Evolutionary conservation across 2,113 vertebrate genomes (phyloP).

Genomic region (Dendropsophus ebraccatus): DNA sequence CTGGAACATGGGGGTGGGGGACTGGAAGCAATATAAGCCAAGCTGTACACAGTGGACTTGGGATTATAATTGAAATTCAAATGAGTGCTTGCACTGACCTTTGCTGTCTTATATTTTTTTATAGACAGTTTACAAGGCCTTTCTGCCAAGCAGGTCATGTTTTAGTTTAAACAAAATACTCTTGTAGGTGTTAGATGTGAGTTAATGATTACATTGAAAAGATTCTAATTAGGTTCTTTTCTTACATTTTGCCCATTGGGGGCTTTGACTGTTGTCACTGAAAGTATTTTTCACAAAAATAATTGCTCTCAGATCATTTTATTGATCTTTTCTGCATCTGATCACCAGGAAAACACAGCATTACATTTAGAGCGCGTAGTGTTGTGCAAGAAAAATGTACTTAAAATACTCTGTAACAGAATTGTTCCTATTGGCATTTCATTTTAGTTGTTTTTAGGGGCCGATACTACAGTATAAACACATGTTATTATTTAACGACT

Average conservation of each 20-base stretch:
- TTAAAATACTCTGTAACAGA: neutral
- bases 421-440: neutral
- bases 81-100: slow-evolving; percentile 76
- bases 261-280: slow-evolving; percentile 76
- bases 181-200: slow-evolving; percentile 79
- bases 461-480: neutral
- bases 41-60: slow-evolving; percentile 57
- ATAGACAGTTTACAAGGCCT: slow-evolving; percentile 82
- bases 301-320: slow-evolving; percentile 75
- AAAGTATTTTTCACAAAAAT: slow-evolving; percentile 79
- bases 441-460: neutral
- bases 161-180: slow-evolving; percentile 84
- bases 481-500: neutral
- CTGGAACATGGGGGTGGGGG: slow-evolving; percentile 66
- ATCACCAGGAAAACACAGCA: slow-evolving; percentile 61
- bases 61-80: slow-evolving; percentile 81
- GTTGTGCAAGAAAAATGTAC: neutral
- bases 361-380: slow-evolving; percentile 43
- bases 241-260: slow-evolving; percentile 79
- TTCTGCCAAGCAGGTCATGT: slow-evolving; percentile 81
- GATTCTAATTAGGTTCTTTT: slow-evolving; percentile 83
- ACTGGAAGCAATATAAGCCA: slow-evolving; percentile 63
- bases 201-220: slow-evolving; percentile 85
- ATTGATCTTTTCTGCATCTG: slow-evolving; percentile 69
- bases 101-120: slow-evolving; percentile 82